phyloP scores from a whole-genome alignment of 1,140 invertebrate genomes.

The Bombus waltoni region DNA sequence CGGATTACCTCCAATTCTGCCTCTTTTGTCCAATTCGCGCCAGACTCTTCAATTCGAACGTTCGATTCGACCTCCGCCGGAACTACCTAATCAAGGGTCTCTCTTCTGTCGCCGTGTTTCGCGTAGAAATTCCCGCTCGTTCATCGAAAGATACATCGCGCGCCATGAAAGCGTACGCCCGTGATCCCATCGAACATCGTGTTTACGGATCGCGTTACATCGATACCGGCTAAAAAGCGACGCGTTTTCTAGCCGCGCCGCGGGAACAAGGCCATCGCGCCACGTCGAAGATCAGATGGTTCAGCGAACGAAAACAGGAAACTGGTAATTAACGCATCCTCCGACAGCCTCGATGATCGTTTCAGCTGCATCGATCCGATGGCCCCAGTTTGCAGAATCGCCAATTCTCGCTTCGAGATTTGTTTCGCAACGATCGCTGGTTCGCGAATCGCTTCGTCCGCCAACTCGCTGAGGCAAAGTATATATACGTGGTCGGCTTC shows the following conservation, averaged over 20 bases:
- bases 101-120: background rate
- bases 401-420: too few species aligned
- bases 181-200: background rate
- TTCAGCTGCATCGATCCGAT: too few species aligned
- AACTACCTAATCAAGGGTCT: background rate
- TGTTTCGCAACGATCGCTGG: too few species aligned
- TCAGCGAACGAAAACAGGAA: conserved; percentile 1
- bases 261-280: background rate
- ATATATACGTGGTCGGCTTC: background rate
- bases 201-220: background rate
- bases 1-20: background rate
- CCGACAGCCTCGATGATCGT: background rate
- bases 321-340: background rate
- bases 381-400: too few species aligned
- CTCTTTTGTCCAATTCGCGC: background rate
- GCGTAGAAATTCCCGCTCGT: background rate
- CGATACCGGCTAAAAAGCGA: background rate
- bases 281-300: background rate
- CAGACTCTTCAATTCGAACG: background rate
- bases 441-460: background rate
- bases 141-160: background rate
- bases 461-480: background rate
- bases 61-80: background rate
- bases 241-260: too few species aligned
- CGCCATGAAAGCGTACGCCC: background rate